phyloP scores from a whole-genome alignment of 2,797 vertebrate species.

The Hephaestus fuliginosus region DNA sequence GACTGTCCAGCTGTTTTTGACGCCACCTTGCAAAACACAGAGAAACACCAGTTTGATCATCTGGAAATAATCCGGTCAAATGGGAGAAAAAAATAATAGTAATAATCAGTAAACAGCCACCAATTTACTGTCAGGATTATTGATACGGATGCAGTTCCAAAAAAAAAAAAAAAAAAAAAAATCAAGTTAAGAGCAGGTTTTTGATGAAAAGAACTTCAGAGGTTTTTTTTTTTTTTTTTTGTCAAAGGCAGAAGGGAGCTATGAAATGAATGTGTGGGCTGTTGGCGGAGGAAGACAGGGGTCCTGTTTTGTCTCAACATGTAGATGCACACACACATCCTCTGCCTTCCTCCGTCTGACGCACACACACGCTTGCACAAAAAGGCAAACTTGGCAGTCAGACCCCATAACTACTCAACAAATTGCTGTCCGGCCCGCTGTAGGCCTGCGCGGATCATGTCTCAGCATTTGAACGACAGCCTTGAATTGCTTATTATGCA shows the following conservation, averaged over 20 bases:
- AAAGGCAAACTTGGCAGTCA: conserved; percentile 66
- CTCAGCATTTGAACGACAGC: conserved; percentile 71
- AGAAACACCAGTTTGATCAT: neutral
- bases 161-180: neutral
- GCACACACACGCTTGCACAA: conserved; percentile 26
- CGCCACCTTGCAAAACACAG: neutral
- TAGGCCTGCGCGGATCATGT: conserved; percentile 64
- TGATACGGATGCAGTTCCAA: neutral
- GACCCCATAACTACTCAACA: conserved; percentile 75
- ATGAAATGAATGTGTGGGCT: conserved; percentile 21
- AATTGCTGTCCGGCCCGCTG: conserved; percentile 71
- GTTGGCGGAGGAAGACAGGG: conserved; percentile 20
- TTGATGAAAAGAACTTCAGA: conserved; percentile 16
- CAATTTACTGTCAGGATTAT: conserved; percentile 7
- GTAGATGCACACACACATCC: conserved; percentile 34
- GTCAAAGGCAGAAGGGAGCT: conserved; percentile 25
- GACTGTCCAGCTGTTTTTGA: neutral
- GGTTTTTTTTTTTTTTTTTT: conserved; percentile 7
- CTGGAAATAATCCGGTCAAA: neutral
- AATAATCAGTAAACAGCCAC: neutral
- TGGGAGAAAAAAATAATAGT: no score
- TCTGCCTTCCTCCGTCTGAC: neutral
- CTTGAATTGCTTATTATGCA: conserved; percentile 77
- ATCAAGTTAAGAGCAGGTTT: neutral
- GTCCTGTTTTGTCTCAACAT: conserved; percentile 65